Percentiles rank a stretch among this genome's conserved stretches.
Evolutionary conservation across 2,797 vertebrate genomes (phyloP).

Genomic region (Lepus oiostolus): DNA sequence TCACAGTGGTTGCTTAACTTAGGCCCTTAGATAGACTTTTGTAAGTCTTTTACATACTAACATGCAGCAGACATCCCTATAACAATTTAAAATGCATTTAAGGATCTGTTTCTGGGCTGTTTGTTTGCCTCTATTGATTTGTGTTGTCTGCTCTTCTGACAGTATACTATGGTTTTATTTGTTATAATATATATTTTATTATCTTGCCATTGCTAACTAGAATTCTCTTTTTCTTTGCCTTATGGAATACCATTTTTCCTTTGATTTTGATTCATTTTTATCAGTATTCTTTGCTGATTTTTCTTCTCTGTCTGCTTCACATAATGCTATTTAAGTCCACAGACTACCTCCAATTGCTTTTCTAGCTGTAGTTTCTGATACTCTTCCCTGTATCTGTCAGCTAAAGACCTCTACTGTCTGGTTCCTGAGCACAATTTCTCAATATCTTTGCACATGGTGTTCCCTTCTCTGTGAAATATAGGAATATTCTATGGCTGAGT

Average conservation of each 20-base stretch:
- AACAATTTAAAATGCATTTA: background rate
- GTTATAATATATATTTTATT: constrained; percentile 48
- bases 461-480: background rate
- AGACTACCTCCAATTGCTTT: background rate
- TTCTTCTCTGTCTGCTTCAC: background rate
- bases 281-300: constrained; percentile 2
- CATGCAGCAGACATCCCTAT: background rate
- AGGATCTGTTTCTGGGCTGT: background rate
- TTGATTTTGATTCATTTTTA: background rate
- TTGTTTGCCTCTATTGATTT: constrained; percentile 2
- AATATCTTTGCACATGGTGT: background rate
- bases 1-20: too few relatives aligned
- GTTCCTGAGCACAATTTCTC: background rate
- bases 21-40: background rate
- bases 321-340: background rate
- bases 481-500: background rate
- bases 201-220: background rate
- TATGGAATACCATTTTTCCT: background rate
- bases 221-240: background rate
- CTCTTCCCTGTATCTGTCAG: background rate
- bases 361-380: background rate
- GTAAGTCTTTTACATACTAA: background rate
- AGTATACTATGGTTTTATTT: background rate
- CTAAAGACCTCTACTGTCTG: background rate
- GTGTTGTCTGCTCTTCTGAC: constrained; percentile 11